Evolutionary conservation across 2,797 vertebrate genomes (phyloP).

Genomic region (Cynopterus sphinx): DNA sequence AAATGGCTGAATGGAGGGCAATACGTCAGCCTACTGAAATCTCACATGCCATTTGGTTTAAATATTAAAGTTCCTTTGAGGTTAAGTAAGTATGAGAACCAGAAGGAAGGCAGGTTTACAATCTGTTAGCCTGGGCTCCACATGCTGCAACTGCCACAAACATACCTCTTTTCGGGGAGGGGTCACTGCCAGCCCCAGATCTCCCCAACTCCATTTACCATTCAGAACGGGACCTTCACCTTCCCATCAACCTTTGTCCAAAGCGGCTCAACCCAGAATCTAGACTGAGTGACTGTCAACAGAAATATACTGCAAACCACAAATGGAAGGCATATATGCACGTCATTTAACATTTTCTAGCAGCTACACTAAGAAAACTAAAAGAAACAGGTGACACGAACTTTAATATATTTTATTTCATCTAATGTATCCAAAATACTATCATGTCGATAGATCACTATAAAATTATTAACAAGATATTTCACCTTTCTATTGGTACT

Average conservation of each 20-base stretch:
- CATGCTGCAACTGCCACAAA: not conserved
- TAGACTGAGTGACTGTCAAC: not conserved
- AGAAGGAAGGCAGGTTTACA: conserved; percentile 69
- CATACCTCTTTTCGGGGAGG: conserved; percentile 57
- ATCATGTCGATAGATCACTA: not conserved
- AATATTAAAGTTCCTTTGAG: conserved; percentile 75
- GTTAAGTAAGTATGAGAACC: conserved; percentile 74
- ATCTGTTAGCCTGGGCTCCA: conserved; percentile 20
- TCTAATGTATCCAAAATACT: not conserved
- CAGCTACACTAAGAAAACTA: not conserved
- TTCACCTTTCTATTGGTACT: not conserved
- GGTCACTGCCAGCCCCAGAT: conserved; percentile 3
- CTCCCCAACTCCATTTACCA: not conserved
- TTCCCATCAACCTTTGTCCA: not conserved
- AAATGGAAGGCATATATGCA: not conserved
- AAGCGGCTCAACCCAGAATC: not conserved
- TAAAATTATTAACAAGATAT: not conserved
- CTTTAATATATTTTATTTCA: not conserved
- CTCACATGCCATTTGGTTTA: conserved; percentile 65
- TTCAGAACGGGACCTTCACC: not conserved
- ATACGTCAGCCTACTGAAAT: conserved; percentile 55
- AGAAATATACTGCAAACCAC: not conserved
- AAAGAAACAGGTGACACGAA: conserved; percentile 2
- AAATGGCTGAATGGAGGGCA: conserved; percentile 48
- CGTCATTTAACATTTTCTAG: not conserved